Conservation (phyloP, 2,888 invertebrate species). For the Teleiodes luculella region DNA sequence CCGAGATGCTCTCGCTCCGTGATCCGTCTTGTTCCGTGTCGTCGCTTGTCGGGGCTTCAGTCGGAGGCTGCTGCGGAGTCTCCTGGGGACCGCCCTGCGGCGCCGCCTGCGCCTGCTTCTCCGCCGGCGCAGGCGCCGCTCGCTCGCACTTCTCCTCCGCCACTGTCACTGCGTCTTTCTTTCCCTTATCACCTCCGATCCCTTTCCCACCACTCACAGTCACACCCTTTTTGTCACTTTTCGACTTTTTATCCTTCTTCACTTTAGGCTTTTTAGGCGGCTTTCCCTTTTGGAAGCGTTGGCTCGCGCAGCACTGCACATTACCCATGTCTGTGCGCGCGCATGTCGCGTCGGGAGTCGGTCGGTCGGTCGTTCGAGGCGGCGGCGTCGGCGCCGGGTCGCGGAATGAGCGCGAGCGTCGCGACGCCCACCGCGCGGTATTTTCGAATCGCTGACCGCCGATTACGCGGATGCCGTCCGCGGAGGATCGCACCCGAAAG, state of each 20-base stretch:
- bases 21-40: slow-evolving; percentile 44
- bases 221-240: slow-evolving; percentile 42
- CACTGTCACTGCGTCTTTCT: slow-evolving; percentile 52
- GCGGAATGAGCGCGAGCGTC: slow-evolving; percentile 67
- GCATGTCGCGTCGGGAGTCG: slow-evolving; percentile 74
- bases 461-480: slow-evolving; percentile 75
- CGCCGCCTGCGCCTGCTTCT: slow-evolving; percentile 39
- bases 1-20: slow-evolving; percentile 60
- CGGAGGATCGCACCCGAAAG: slow-evolving; percentile 78
- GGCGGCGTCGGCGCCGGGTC: slow-evolving; percentile 76
- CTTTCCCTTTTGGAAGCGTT: slow-evolving; percentile 64
- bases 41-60: slow-evolving; percentile 31
- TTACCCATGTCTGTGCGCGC: slow-evolving; percentile 74
- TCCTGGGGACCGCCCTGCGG: slow-evolving; percentile 40
- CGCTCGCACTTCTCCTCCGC: slow-evolving; percentile 60
- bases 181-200: slow-evolving; percentile 42
- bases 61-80: slow-evolving; percentile 38
- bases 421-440: slow-evolving; percentile 61
- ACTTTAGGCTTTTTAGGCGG: slow-evolving; percentile 57
- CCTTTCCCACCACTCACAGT: slow-evolving; percentile 57
- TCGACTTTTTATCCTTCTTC: slow-evolving; percentile 38
- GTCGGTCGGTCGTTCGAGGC: slow-evolving; percentile 70
- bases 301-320: slow-evolving; percentile 77
- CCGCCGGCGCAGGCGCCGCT: slow-evolving; percentile 50
- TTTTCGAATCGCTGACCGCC: slow-evolving; percentile 71